A percentile compares a stretch with the other conserved stretches of the same genome.
Evolutionary conservation across 2,888 invertebrate species (phyloP).

Genomic region (Cheilosia pagana): DNA sequence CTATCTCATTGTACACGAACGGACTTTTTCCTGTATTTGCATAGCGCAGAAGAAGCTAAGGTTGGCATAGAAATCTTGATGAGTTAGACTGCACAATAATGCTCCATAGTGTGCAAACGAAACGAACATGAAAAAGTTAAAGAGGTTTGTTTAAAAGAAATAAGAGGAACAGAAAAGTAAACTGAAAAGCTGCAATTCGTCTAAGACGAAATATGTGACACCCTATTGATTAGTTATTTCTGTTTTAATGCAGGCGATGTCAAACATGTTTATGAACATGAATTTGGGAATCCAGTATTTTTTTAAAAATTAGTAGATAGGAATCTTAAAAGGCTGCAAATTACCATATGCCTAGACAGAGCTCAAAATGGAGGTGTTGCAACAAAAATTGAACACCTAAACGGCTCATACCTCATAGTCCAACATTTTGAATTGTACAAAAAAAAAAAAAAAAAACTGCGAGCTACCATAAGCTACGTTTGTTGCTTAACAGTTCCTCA

Average conservation of each 20-base stretch:
- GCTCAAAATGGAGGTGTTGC: no score
- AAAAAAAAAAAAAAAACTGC: no score
- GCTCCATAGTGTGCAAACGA: slow-evolving; percentile 46
- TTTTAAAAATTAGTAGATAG: no score
- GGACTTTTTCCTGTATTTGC: slow-evolving; percentile 38
- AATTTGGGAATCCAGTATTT: no score
- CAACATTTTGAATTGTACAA: no score
- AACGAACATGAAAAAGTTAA: slow-evolving; percentile 8
- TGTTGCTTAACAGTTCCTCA: no score
- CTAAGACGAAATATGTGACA: background rate
- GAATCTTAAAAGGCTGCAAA: no score
- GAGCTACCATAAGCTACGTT: no score
- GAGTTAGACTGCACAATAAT: slow-evolving; percentile 37
- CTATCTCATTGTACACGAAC: slow-evolving; percentile 43
- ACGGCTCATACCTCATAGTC: no score
- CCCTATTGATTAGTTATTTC: background rate
- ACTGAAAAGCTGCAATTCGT: background rate
- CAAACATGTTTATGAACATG: no score
- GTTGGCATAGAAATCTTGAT: slow-evolving; percentile 43
- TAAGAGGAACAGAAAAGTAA: background rate
- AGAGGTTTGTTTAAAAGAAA: background rate
- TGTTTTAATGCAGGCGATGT: background rate
- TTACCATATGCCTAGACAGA: no score
- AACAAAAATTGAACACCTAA: no score
- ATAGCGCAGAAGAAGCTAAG: slow-evolving; percentile 18